These are phyloP conservation scores for Folsomia manolachei DNA, from an alignment of 2,888 invertebrate genomes.

Conservation along the genomic window DNA sequence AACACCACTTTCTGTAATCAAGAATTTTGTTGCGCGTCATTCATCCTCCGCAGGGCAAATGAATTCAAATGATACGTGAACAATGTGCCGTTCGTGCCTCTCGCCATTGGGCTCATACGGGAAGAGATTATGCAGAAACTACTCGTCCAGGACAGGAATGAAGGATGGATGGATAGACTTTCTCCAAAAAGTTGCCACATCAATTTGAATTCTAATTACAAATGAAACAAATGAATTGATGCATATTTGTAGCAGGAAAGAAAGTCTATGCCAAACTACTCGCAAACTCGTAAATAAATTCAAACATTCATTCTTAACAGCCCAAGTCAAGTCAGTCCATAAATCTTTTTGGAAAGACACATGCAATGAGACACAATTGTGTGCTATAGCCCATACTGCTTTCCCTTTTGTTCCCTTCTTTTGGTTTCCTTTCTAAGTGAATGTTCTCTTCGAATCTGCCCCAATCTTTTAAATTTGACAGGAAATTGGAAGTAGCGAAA, in stretches of 20 bases:
- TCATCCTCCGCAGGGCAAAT: too few species aligned
- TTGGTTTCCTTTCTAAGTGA: background rate
- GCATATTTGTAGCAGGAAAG: background rate
- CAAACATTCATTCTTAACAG: background rate
- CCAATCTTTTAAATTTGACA: background rate
- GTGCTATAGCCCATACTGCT: background rate
- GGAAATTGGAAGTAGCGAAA: conserved; percentile 17
- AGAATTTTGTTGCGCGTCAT: too few species aligned
- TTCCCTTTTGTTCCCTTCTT: background rate
- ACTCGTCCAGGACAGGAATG: too few species aligned
- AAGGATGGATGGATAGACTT: background rate
- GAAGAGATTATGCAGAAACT: background rate
- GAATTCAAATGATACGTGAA: too few species aligned
- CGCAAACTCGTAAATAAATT: too few species aligned
- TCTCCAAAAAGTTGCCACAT: background rate
- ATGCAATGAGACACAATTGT: background rate
- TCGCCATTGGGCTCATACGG: too few species aligned
- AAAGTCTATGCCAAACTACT: background rate
- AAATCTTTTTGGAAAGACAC: background rate
- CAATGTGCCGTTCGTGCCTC: too few species aligned
- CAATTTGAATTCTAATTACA: background rate
- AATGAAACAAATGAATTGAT: background rate
- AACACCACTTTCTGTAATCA: too few species aligned
- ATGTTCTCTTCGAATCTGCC: background rate
- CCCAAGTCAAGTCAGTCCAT: conserved; percentile 3